phyloP scores from a whole-genome alignment of 2,797 vertebrate genomes.

The Brachyrhaphis roseni region DNA sequence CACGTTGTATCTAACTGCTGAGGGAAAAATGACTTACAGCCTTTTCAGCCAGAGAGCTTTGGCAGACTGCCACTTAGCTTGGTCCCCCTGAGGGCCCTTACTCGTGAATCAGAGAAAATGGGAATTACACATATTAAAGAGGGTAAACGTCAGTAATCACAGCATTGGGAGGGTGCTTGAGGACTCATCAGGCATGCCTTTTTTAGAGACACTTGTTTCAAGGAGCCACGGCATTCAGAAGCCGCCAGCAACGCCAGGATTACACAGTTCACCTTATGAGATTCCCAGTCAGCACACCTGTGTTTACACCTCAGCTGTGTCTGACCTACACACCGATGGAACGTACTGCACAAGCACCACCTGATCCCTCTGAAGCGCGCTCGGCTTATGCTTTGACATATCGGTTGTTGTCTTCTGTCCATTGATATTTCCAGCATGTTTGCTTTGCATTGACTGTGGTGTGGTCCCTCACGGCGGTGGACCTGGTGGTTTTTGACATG shows the following conservation, averaged over 20 bases:
- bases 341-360: slow-evolving; percentile 14
- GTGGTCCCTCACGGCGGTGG: slow-evolving; percentile 35
- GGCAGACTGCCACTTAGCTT: slow-evolving; percentile 82
- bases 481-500: slow-evolving; percentile 53
- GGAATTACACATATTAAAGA: slow-evolving; percentile 88
- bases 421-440: slow-evolving; percentile 61
- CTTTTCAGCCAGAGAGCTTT: slow-evolving; percentile 76
- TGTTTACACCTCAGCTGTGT: slow-evolving; percentile 47
- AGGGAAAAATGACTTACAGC: slow-evolving; percentile 73
- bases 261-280: slow-evolving; percentile 48
- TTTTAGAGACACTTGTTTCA: slow-evolving; percentile 76
- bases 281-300: slow-evolving; percentile 48
- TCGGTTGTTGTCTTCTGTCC: slow-evolving; percentile 34
- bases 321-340: slow-evolving; percentile 7
- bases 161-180: slow-evolving; percentile 77
- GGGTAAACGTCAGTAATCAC: slow-evolving; percentile 86
- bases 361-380: slow-evolving; percentile 43
- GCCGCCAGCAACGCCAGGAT: slow-evolving; percentile 51
- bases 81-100: slow-evolving; percentile 80
- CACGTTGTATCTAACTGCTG: slow-evolving; percentile 65
- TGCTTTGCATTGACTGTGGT: slow-evolving; percentile 48
- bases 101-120: slow-evolving; percentile 85
- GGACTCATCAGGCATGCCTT: slow-evolving; percentile 77
- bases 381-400: slow-evolving; percentile 32
- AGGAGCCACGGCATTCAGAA: slow-evolving; percentile 68